These are phyloP conservation scores for Bufo bufo DNA, from an alignment of 2,113 vertebrate species.

Conservation along the genomic window DNA sequence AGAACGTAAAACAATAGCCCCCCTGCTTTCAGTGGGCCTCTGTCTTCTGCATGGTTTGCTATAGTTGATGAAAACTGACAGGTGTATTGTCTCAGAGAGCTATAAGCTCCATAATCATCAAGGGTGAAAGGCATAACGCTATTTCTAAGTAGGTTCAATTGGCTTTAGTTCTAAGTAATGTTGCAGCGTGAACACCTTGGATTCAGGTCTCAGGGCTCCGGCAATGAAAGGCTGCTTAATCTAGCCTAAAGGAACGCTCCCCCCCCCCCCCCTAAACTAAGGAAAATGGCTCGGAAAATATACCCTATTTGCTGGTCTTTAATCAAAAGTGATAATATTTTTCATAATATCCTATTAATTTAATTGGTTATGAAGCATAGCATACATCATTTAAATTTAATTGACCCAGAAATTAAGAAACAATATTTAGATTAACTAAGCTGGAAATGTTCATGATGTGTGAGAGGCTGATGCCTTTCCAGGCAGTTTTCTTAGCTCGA, in stretches of 20 bases:
- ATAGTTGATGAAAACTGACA: slow-evolving; percentile 93
- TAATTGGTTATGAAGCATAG: slow-evolving; percentile 99
- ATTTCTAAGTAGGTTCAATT: slow-evolving; percentile 96
- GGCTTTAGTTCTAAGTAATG: slow-evolving; percentile 98
- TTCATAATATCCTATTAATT: slow-evolving; percentile 99
- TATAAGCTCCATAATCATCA: slow-evolving; percentile 94
- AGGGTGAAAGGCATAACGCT: slow-evolving; percentile 92
- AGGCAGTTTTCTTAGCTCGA: slow-evolving; percentile 67
- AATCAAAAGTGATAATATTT: slow-evolving; percentile 96
- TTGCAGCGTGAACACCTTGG: slow-evolving; percentile 90
- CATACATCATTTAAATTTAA: slow-evolving; percentile 98
- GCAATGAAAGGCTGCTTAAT: slow-evolving; percentile 92
- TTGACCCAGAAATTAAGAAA: slow-evolving; percentile 98
- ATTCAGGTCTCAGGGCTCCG: slow-evolving; percentile 83
- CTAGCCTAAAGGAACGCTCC: slow-evolving; percentile 95
- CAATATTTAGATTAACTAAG: slow-evolving; percentile 91
- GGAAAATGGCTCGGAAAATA: slow-evolving; percentile 99
- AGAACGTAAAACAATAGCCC: slow-evolving; percentile 86
- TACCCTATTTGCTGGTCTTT: slow-evolving; percentile 95
- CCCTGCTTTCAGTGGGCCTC: slow-evolving; percentile 83
- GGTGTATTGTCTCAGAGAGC: slow-evolving; percentile 97
- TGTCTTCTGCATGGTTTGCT: slow-evolving; percentile 94
- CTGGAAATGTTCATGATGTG: slow-evolving; percentile 84
- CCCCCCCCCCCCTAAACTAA: slow-evolving; percentile 67
- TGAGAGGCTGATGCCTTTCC: slow-evolving; percentile 66